Evolutionary conservation across 2,113 vertebrate genomes (phyloP).

Genomic region (Osmerus eperlanus): DNA sequence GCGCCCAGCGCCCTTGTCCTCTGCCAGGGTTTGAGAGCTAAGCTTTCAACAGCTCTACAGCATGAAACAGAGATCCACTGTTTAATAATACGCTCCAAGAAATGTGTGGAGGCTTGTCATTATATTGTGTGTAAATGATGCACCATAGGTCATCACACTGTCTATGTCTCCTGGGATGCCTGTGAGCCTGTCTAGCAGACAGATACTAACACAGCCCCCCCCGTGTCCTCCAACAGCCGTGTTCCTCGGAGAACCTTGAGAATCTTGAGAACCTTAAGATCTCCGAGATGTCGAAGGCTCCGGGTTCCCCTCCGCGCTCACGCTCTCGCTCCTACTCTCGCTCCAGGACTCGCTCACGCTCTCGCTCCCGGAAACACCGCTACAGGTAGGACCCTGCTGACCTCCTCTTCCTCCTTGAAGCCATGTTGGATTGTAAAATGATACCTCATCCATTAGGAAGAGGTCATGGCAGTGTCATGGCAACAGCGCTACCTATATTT

Average conservation of each 20-base stretch:
- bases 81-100: too few relatives aligned
- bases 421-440: not conserved
- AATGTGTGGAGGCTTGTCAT: too few relatives aligned
- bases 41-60: too few relatives aligned
- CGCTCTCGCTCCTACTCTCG: slow-evolving; percentile 86
- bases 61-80: too few relatives aligned
- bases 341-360: slow-evolving; percentile 92
- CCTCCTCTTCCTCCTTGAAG: not conserved
- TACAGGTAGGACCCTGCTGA: slow-evolving; percentile 80
- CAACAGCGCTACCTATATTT: not conserved
- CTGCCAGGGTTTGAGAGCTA: too few relatives aligned
- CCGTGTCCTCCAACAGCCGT: slow-evolving; percentile 30
- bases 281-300: slow-evolving; percentile 88
- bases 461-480: not conserved
- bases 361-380: slow-evolving; percentile 89
- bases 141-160: too few relatives aligned
- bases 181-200: too few relatives aligned
- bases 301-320: slow-evolving; percentile 86
- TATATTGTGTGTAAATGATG: too few relatives aligned
- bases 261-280: slow-evolving; percentile 29
- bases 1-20: not conserved
- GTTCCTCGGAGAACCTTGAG: slow-evolving; percentile 40
- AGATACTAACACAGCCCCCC: not conserved
- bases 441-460: too few relatives aligned
- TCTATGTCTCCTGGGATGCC: too few relatives aligned